A percentile compares a stretch with the other conserved stretches of the same genome.
These are phyloP conservation scores for Spermophilus dauricus DNA, from an alignment of 2,113 vertebrate species.

Conservation along the genomic window DNA sequence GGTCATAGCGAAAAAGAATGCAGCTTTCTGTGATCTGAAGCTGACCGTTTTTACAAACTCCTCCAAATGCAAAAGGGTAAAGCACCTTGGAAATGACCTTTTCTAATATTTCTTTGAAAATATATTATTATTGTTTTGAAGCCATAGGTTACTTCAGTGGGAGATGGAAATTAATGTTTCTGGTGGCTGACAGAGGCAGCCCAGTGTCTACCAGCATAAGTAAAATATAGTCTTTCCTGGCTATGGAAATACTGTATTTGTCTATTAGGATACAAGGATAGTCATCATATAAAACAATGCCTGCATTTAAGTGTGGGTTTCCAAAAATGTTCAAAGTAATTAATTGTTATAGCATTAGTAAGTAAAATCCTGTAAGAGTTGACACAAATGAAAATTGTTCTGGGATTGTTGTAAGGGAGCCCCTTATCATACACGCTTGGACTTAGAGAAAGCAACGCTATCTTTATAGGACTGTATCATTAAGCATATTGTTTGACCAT, in stretches of 20 bases:
- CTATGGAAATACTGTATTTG: no score
- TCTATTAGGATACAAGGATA: neutral
- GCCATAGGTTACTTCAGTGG: accelerated
- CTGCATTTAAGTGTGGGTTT: neutral
- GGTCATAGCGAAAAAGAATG: neutral
- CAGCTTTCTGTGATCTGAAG: neutral
- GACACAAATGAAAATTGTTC: neutral
- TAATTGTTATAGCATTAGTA: neutral
- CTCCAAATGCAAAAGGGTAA: neutral
- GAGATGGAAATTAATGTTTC: neutral
- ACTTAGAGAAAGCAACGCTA: neutral
- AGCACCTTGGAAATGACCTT: neutral
- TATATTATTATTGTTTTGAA: neutral
- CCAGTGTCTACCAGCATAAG: neutral
- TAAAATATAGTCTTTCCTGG: neutral
- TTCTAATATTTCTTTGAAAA: neutral
- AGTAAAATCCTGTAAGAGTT: neutral
- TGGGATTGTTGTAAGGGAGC: accelerated
- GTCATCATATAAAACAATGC: neutral
- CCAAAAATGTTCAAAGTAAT: neutral
- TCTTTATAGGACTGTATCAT: neutral
- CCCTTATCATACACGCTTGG: neutral
- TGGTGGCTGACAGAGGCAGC: neutral
- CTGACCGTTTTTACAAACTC: neutral
- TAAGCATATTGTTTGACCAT: neutral